Conservation (phyloP, 2,888 invertebrate species). For the Melinopterus prodromus region DNA sequence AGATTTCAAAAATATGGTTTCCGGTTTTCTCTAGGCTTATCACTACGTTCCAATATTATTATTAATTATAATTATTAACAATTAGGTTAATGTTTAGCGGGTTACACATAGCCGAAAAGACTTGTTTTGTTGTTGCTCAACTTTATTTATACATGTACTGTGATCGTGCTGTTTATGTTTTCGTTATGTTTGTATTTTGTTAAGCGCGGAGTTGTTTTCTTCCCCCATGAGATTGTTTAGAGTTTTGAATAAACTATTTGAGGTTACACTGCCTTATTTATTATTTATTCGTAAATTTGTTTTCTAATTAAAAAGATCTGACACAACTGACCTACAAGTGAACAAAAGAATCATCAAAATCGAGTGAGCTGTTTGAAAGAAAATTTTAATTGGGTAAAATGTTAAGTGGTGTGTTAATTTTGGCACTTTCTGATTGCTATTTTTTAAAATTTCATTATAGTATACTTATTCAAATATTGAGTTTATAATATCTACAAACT, state of each 20-base stretch:
- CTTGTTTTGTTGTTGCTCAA: constrained; percentile 28
- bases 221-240: neutral
- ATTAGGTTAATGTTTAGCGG: neutral
- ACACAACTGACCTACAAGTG: neutral
- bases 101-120: neutral
- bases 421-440: too few relatives aligned
- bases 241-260: neutral
- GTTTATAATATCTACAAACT: too few relatives aligned
- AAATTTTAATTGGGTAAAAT: too few relatives aligned
- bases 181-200: constrained; percentile 16
- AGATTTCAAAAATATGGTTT: constrained; percentile 14
- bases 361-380: too few relatives aligned
- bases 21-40: constrained; percentile 5
- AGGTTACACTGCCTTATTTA: neutral
- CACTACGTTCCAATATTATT: constrained; percentile 19
- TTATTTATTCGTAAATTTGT: neutral
- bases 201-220: constrained; percentile 8
- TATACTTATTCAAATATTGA: too few relatives aligned
- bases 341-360: too few relatives aligned
- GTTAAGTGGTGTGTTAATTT: too few relatives aligned
- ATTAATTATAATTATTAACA: neutral
- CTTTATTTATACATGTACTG: constrained; percentile 33
- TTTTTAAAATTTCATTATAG: too few relatives aligned
- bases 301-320: neutral
- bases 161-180: constrained; percentile 33